Percentiles rank a stretch among this genome's conserved stretches.
phyloP scores from a whole-genome alignment of 2,797 vertebrate genomes.

The Pogonophryne albipinna region DNA sequence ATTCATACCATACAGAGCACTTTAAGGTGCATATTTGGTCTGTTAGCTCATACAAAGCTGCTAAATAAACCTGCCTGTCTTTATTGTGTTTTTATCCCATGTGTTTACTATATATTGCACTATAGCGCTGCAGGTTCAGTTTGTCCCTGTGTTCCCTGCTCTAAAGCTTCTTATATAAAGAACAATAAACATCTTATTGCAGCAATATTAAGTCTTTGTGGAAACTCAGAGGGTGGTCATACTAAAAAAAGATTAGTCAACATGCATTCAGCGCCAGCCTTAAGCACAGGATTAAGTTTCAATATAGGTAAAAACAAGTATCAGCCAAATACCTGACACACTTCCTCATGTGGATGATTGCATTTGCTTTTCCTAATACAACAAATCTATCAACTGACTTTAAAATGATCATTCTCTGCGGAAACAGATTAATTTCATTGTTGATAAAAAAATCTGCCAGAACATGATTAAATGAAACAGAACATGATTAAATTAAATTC shows the following conservation, averaged over 20 bases:
- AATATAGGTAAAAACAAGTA: slow-evolving; percentile 50
- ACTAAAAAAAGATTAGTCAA: slow-evolving; percentile 45
- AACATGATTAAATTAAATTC: slow-evolving; percentile 44
- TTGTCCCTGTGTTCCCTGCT: slow-evolving; percentile 4
- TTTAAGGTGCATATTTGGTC: slow-evolving; percentile 31
- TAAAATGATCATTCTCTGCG: slow-evolving; percentile 19
- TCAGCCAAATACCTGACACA: slow-evolving; percentile 43
- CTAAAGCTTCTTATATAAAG: slow-evolving; percentile 26
- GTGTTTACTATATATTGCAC: slow-evolving; percentile 16
- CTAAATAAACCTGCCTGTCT: slow-evolving; percentile 15
- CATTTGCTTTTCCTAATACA: slow-evolving; percentile 38
- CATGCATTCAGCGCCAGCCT: slow-evolving; percentile 49
- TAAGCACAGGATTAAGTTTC: slow-evolving; percentile 67
- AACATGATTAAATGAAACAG: slow-evolving; percentile 53
- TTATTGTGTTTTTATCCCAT: slow-evolving; percentile 43
- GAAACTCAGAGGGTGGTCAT: slow-evolving; percentile 46
- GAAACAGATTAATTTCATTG: slow-evolving; percentile 42
- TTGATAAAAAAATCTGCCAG: slow-evolving; percentile 50
- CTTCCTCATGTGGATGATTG: slow-evolving; percentile 23
- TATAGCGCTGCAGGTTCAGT: not conserved
- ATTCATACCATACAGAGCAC: slow-evolving; percentile 42
- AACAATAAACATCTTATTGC: slow-evolving; percentile 52
- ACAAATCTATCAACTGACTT: slow-evolving; percentile 39
- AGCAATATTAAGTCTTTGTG: slow-evolving; percentile 45
- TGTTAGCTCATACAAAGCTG: slow-evolving; percentile 16